phyloP scores from a whole-genome alignment of 35 echinoderm and acorn worm genomes.

The Hemicentrotus pulcherrimus region DNA sequence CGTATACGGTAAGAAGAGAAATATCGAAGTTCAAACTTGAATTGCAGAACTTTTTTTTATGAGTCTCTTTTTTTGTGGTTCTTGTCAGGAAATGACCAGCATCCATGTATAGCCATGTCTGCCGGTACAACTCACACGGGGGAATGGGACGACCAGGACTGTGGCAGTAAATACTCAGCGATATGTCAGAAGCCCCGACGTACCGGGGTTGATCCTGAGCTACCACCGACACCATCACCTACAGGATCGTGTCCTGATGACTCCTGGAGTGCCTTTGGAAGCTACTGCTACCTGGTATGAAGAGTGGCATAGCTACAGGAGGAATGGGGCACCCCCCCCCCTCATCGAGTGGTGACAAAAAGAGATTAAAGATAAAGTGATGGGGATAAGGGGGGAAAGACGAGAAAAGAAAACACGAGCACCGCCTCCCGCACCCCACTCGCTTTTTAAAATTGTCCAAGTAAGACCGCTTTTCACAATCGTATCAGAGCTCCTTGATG shows the following conservation, averaged over 20 bases:
- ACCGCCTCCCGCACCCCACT: no score
- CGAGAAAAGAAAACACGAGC: no score
- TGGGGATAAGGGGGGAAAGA: no score
- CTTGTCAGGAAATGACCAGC: constrained; percentile 49
- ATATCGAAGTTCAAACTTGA: no score
- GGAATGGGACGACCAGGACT: constrained; percentile 64
- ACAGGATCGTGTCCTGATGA: constrained; percentile 45
- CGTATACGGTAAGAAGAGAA: no score
- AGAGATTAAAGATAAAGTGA: no score
- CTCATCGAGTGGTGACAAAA: background rate
- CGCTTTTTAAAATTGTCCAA: no score
- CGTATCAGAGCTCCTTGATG: no score
- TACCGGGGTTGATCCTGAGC: background rate
- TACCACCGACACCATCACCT: constrained; percentile 53
- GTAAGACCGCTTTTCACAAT: no score
- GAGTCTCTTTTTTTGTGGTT: no score
- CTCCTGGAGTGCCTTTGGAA: constrained; percentile 61
- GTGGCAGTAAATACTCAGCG: constrained; percentile 51
- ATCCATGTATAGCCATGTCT: constrained; percentile 56
- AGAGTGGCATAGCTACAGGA: background rate
- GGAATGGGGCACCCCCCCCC: background rate
- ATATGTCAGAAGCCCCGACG: constrained; percentile 63
- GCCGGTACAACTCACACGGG: constrained; percentile 22
- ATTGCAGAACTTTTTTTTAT: no score
- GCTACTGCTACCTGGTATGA: constrained; percentile 69